Percentiles rank a stretch among this genome's conserved stretches.
Evolutionary conservation across 2,113 vertebrate species (phyloP).

Genomic region (Marmota monax): DNA sequence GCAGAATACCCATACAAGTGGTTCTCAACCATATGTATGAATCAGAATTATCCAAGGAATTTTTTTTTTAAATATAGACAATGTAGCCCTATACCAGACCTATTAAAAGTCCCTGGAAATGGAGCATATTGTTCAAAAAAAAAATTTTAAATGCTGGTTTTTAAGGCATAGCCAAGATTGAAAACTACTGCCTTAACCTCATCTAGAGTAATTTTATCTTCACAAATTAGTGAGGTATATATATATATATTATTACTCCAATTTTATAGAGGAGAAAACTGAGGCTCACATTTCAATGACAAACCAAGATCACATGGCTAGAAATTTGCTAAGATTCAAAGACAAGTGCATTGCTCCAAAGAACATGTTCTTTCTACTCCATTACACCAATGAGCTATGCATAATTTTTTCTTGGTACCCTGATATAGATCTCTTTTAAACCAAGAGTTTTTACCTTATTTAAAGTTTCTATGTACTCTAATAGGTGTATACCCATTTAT

Average conservation of each 20-base stretch:
- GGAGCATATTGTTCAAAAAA: neutral
- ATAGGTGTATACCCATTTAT: neutral
- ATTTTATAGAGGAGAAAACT: conserved; percentile 37
- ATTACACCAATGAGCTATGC: neutral
- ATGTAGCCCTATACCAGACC: neutral
- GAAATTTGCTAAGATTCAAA: conserved; percentile 35
- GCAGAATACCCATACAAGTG: neutral
- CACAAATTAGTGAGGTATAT: neutral
- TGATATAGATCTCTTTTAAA: neutral
- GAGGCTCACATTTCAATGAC: neutral
- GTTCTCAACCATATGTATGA: neutral
- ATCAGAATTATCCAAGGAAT: conserved; percentile 1
- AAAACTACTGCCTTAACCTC: neutral
- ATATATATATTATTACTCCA: neutral
- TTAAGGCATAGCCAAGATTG: neutral
- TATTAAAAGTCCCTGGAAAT: neutral
- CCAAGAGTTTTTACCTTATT: neutral
- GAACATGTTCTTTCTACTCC: neutral
- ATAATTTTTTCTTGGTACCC: neutral
- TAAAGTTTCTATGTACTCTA: neutral
- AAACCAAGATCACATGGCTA: neutral
- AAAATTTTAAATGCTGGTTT: neutral
- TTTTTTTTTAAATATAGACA: neutral
- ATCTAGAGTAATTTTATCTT: conserved; percentile 8
- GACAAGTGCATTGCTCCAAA: neutral